Percentiles rank a stretch among this genome's conserved stretches.
Conservation (phyloP, 1,140 invertebrate species). For the Leptopilina boulardi region DNA sequence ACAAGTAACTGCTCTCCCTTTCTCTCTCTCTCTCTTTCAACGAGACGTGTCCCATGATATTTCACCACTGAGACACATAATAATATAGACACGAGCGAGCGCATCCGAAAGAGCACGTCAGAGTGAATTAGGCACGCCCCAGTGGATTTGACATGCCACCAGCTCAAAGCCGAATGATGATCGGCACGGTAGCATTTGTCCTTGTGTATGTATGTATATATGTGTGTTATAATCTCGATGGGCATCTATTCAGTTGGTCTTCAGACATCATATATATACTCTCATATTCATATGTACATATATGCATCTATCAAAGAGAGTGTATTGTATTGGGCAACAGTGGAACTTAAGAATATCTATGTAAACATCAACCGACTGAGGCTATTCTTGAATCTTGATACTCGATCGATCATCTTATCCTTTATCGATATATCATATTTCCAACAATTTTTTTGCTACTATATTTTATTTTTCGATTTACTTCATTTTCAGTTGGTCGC, state of each 20-base stretch:
- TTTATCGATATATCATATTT: background rate
- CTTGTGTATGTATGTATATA: too few relatives aligned
- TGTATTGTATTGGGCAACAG: background rate
- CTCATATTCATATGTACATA: constrained; percentile 22
- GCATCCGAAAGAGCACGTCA: constrained; percentile 64
- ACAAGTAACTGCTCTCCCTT: too few relatives aligned
- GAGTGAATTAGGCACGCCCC: constrained; percentile 63
- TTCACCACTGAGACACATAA: constrained; percentile 47
- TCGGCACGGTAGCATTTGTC: constrained; percentile 43
- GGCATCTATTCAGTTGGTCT: constrained; percentile 40
- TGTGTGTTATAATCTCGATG: constrained; percentile 41
- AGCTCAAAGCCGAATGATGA: constrained; percentile 40
- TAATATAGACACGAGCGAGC: constrained; percentile 52
- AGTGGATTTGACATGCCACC: constrained; percentile 62
- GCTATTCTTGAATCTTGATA: background rate
- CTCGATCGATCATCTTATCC: background rate
- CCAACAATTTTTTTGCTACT: background rate
- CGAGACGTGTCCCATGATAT: constrained; percentile 39
- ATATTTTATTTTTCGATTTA: too few relatives aligned
- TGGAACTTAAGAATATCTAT: constrained; percentile 26
- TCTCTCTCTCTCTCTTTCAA: too few relatives aligned
- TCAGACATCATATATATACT: background rate
- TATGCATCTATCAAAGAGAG: constrained; percentile 30
- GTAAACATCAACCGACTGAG: background rate
- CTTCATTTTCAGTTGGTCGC: too few relatives aligned